Base-by-base conservation (phyloP, 2,888 invertebrate species). In the Orchesellides sinensis region DNA sequence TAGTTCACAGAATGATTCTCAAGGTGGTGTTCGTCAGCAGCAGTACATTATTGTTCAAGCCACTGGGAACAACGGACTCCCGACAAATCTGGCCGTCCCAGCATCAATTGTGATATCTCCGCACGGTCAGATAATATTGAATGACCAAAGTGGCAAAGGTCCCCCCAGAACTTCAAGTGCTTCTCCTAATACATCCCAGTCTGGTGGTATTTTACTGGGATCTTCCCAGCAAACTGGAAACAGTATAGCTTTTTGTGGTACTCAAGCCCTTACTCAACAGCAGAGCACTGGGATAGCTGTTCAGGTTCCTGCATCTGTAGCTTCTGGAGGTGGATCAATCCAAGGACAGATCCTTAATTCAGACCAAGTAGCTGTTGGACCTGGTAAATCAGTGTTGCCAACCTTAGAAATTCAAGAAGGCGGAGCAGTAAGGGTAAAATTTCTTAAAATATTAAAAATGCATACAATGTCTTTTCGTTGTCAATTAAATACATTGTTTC, bases 141-240 rank as follows among this genome's bases (percentile, higher is more conserved):
- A 86, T 82, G 87, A 87, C 49, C 86, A 88, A 32, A 65, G 14
- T 25, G 29, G 35, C 12, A 85, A 83, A 88, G 93, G 93, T 72
- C 94, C 94, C 6, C 96, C 96, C 0, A 92, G 96, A 70, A 96
- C 96, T 0, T 95, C 96, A 0, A 96, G 96, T 89, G 96, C 96
- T 0, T 96, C 96, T 14, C 95, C 96, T 12, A 92, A 94, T 63
- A 92, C 93, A 82, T 87, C 25, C 23, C 79, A 70, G 12, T 21
- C 78, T 3, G 66, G 74, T 12, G 63, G 84, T 4, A 72, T 77
- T 35, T 56, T 77, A 47, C 70, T 78, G 83, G 77, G 56, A 29
- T 81, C 77, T 27, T 73, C 63, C 29, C 85, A 63, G 47, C 83
- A 52, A 49, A 52, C 49, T 12, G 78, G 70, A 8, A 49, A 8